phyloP scores from a whole-genome alignment of 2,888 invertebrate species.

The Stenichneumon culpator region DNA sequence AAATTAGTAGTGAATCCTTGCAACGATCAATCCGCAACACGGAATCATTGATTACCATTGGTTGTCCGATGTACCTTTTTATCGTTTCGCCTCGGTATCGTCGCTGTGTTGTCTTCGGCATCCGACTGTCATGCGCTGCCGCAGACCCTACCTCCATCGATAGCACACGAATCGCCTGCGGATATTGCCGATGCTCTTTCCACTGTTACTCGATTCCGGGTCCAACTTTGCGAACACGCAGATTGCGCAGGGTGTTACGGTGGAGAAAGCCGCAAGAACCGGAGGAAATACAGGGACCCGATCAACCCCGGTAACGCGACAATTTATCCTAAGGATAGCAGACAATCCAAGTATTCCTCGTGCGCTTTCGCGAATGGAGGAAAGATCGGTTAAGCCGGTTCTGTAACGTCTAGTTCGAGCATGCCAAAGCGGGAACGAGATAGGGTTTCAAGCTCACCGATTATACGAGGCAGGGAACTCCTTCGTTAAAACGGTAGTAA shows the following conservation, averaged over 20 bases:
- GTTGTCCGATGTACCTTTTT: not conserved
- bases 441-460: conserved; percentile 33
- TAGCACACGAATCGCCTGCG: conserved; percentile 70
- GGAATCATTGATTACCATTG: not conserved
- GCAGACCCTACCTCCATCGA: conserved; percentile 42
- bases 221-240: conserved; percentile 71
- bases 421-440: conserved; percentile 39
- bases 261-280: not conserved
- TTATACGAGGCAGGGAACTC: conserved; percentile 61
- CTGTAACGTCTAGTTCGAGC: not conserved
- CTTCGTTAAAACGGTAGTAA: conserved; percentile 80
- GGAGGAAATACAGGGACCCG: conserved; percentile 54
- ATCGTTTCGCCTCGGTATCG: not conserved
- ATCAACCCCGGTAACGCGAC: conserved; percentile 48
- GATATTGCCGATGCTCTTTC: conserved; percentile 18
- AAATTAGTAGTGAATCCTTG: not conserved
- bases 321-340: conserved; percentile 69
- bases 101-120: conserved; percentile 29
- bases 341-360: conserved; percentile 76
- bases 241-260: conserved; percentile 69
- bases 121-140: conserved; percentile 58
- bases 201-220: conserved; percentile 17
- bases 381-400: conserved; percentile 43
- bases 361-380: conserved; percentile 6
- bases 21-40: not conserved